Percentiles rank a stretch among this genome's conserved stretches.
Conservation (phyloP, 2,797 vertebrate species). For the Pantherophis alleghaniensis region DNA sequence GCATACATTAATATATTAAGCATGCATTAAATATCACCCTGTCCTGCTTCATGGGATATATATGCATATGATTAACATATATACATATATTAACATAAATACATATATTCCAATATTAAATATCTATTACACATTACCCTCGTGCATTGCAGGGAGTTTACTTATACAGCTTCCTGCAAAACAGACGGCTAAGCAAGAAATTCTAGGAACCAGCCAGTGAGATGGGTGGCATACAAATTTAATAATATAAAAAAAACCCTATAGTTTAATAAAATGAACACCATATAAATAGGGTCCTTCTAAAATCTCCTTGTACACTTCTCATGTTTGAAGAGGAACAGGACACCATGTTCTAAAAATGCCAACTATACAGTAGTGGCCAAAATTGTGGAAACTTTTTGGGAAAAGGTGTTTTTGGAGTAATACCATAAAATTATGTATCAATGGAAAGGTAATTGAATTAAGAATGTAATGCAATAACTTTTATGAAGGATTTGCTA, state of each 20-base stretch:
- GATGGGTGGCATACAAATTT: not conserved
- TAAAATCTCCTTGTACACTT: not conserved
- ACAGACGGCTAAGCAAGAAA: not conserved
- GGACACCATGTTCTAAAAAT: no score
- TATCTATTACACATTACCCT: not conserved
- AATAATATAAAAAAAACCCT: not conserved
- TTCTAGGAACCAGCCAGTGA: not conserved
- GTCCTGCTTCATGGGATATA: not conserved
- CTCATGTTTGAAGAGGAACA: not conserved
- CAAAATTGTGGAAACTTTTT: no score
- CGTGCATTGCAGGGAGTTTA: not conserved
- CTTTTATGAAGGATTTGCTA: no score
- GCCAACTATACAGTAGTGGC: no score
- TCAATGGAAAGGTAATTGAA: no score
- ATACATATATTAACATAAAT: not conserved
- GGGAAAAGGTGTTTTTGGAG: no score
- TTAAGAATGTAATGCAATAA: no score
- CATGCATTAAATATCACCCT: not conserved
- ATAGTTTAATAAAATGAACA: not conserved
- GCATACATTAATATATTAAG: not conserved
- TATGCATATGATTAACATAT: not conserved
- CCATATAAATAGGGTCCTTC: not conserved
- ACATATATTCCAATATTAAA: not conserved
- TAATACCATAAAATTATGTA: no score
- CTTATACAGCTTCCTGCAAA: not conserved